Evolutionary conservation across 2,113 vertebrate species (phyloP).

Genomic region (Peromyscus leucopus): DNA sequence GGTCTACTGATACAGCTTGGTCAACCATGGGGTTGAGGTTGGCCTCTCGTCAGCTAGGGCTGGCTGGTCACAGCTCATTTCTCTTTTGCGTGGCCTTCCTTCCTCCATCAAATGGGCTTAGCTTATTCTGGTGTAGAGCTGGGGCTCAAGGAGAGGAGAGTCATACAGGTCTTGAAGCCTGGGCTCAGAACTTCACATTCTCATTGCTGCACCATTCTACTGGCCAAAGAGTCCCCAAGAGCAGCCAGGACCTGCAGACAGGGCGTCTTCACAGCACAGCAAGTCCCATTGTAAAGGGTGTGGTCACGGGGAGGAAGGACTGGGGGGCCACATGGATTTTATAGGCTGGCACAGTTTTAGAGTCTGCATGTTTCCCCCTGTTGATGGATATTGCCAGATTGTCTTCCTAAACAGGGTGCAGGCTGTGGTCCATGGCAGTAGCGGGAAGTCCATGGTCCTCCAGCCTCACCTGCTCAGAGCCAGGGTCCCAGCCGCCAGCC

Average conservation of each 20-base stretch:
- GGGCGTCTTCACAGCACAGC: neutral
- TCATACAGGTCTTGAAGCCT: no score
- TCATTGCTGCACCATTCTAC: neutral
- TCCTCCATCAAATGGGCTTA: neutral
- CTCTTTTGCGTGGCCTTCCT: neutral
- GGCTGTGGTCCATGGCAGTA: accelerated
- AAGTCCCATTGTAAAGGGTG: neutral
- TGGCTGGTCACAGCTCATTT: neutral
- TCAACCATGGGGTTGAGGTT: neutral
- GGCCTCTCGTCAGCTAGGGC: neutral
- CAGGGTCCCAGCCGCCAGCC: neutral
- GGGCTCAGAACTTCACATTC: neutral
- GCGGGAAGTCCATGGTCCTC: neutral
- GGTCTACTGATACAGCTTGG: neutral
- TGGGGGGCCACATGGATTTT: neutral
- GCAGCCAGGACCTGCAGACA: neutral
- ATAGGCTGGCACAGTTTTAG: neutral
- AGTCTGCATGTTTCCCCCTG: neutral
- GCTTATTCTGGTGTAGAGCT: neutral
- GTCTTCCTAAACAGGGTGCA: no score
- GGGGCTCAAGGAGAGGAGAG: neutral
- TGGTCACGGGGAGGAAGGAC: neutral
- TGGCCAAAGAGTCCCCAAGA: neutral
- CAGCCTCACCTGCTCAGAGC: neutral
- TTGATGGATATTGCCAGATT: neutral